Percentiles rank a stretch among this genome's conserved stretches.
Conservation (phyloP, 1,140 invertebrate genomes). For the Caenorhabditis elegans region DNA sequence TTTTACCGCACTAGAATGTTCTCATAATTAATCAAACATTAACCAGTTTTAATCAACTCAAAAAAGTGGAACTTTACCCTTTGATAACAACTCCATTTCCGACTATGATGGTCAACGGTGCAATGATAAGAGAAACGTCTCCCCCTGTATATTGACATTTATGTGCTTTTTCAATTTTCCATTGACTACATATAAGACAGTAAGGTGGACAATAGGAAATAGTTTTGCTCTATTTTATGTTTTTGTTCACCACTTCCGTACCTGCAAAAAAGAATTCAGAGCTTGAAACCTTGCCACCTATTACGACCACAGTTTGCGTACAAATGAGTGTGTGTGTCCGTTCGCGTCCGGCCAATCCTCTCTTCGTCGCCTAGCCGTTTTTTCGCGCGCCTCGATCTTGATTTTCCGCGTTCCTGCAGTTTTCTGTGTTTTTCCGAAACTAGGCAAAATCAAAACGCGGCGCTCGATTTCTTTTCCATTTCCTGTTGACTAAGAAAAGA, state of each 20-base stretch:
- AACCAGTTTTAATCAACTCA: not conserved
- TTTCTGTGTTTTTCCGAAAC: not conserved
- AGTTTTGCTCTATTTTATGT: not conserved
- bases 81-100: not conserved
- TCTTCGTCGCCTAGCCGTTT: not conserved
- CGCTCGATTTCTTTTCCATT: slow-evolving; percentile 3
- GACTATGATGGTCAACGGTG: not conserved
- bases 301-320: not conserved
- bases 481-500: slow-evolving; percentile 18
- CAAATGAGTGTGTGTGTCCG: slow-evolving; percentile 11
- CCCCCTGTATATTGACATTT: too few relatives aligned
- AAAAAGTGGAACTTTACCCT: slow-evolving; percentile 10
- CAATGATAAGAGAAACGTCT: too few relatives aligned
- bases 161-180: too few relatives aligned
- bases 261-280: too few relatives aligned
- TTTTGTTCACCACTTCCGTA: too few relatives aligned
- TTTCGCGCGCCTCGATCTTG: not conserved
- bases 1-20: too few relatives aligned
- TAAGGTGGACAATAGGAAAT: too few relatives aligned
- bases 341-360: not conserved
- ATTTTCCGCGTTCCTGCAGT: not conserved
- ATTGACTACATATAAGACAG: too few relatives aligned
- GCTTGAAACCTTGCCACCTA: too few relatives aligned
- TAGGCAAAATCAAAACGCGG: not conserved
- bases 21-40: not conserved